A percentile compares a stretch with the other conserved stretches of the same genome.
These are phyloP conservation scores for Brachionus rotundiformis DNA, from an alignment of 1,140 invertebrate species.

Conservation along the genomic window DNA sequence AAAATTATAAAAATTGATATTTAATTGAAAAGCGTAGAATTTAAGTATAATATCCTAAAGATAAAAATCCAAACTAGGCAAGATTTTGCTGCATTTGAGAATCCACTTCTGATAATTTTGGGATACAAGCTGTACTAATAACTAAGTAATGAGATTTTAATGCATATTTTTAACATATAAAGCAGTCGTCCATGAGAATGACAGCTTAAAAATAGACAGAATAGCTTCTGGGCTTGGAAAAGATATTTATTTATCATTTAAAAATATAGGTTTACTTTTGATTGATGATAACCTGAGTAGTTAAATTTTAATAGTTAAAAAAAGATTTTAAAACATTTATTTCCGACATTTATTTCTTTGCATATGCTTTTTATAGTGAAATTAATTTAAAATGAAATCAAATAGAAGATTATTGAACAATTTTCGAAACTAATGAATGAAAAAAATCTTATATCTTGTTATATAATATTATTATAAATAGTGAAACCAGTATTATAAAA, in stretches of 20 bases:
- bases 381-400: neutral
- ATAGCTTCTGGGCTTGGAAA: neutral
- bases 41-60: conserved; percentile 1
- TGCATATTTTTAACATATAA: neutral
- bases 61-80: neutral
- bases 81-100: conserved; percentile 2
- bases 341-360: too few species aligned
- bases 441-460: neutral
- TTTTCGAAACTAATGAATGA: neutral
- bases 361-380: too few species aligned
- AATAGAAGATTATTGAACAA: neutral
- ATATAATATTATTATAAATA: neutral
- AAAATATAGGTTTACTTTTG: neutral
- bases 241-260: neutral
- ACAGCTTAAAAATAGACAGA: neutral
- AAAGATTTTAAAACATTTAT: too few species aligned
- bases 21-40: neutral
- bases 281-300: neutral
- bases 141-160: neutral
- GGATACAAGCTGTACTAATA: neutral
- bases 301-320: too few species aligned
- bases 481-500: neutral
- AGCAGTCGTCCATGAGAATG: neutral
- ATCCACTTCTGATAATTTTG: neutral
- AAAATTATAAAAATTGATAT: conserved; percentile 9